Percentiles rank a stretch among this genome's conserved stretches.
Evolutionary conservation across 37 sponge, comb jelly and placozoan species (phyloP).

Genomic region (Mnemiopsis leidyi): DNA sequence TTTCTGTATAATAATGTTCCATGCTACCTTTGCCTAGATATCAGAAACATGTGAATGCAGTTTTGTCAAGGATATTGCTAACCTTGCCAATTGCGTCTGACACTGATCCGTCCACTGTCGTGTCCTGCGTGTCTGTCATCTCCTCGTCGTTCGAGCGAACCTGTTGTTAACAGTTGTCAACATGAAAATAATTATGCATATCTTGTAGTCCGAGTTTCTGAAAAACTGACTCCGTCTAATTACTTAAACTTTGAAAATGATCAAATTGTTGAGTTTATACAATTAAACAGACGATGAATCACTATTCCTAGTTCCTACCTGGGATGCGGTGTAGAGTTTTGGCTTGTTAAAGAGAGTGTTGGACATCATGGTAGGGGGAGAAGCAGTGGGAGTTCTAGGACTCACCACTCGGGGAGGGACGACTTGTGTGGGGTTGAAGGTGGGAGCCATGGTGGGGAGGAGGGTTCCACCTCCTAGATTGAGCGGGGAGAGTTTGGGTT

Average conservation of each 20-base stretch:
- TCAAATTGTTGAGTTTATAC: no score
- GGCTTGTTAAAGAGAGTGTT: neutral
- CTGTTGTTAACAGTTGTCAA: no score
- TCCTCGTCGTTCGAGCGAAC: neutral
- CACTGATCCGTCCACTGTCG: neutral
- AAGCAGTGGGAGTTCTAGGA: neutral
- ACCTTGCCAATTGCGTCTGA: slow-evolving; percentile 51
- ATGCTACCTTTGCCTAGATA: neutral
- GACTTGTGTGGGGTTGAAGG: neutral
- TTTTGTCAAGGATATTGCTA: neutral
- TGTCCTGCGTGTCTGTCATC: neutral
- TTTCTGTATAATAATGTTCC: neutral
- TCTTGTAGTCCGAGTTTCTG: no score
- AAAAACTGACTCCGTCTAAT: no score
- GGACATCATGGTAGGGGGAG: slow-evolving; percentile 7
- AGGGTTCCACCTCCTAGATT: neutral
- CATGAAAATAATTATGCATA: no score
- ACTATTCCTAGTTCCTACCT: neutral
- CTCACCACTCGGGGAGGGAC: neutral
- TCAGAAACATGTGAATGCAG: no score
- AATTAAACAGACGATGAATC: no score
- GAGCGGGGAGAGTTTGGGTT: neutral
- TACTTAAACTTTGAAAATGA: no score
- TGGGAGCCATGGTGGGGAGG: slow-evolving; percentile 39
- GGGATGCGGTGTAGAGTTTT: neutral